phyloP scores from a whole-genome alignment of 2,113 vertebrate genomes.

The Apodemus sylvaticus region DNA sequence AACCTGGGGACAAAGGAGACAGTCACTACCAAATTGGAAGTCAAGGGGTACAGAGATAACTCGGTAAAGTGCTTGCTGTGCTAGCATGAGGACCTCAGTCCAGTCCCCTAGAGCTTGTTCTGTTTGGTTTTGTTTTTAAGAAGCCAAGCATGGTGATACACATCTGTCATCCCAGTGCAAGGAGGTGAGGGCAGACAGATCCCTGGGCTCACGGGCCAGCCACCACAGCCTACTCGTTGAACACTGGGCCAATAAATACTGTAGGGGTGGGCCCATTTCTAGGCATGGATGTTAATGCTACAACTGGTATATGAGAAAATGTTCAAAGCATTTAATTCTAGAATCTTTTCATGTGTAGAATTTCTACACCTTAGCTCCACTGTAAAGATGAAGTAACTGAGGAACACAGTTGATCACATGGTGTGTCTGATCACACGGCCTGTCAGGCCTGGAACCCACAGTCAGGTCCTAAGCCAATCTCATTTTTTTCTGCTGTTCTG shows the following conservation, averaged over 20 bases:
- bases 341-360: not conserved
- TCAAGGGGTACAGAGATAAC: not conserved
- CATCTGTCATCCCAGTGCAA: not conserved
- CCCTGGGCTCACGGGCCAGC: not conserved
- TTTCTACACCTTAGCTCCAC: not conserved
- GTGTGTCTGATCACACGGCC: not conserved
- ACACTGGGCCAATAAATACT: not conserved
- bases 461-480: not conserved
- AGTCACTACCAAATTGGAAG: not conserved
- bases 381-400: not conserved
- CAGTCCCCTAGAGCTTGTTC: not conserved
- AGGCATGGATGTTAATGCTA: not conserved
- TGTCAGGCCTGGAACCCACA: not conserved
- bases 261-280: rapidly evolving
- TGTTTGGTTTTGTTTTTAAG: not conserved
- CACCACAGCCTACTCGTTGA: not conserved
- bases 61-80: not conserved
- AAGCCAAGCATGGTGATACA: not conserved
- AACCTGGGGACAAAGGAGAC: no score
- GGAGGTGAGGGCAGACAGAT: no score
- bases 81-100: not conserved
- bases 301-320: not conserved
- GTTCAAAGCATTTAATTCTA: not conserved
- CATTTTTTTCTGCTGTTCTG: not conserved
- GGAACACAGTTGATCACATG: not conserved